Conservation (phyloP, 2,797 vertebrate genomes). For the Myiotriccus ornatus region DNA sequence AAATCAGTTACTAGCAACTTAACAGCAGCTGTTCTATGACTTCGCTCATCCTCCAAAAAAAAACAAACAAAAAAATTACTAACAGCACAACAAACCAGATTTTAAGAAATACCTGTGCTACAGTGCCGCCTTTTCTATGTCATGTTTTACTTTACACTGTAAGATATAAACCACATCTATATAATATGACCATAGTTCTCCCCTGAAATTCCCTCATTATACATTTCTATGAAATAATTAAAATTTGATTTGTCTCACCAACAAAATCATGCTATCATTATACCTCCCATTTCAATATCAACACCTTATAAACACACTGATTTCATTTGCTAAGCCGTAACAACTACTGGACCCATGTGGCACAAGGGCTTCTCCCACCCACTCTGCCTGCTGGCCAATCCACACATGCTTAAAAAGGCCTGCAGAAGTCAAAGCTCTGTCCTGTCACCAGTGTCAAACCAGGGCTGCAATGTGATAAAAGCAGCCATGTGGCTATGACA, state of each 20-base stretch:
- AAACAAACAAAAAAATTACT: background rate
- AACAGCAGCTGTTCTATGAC: background rate
- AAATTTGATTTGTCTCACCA: background rate
- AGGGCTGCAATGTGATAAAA: background rate
- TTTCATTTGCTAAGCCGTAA: background rate
- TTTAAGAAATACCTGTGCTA: background rate
- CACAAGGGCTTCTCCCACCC: background rate
- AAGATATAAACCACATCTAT: background rate
- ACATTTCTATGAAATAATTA: background rate
- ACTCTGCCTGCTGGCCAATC: background rate
- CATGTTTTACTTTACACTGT: background rate
- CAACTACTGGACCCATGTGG: rapidly evolving
- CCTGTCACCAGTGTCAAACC: background rate
- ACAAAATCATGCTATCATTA: background rate
- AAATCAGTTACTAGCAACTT: background rate
- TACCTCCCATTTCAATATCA: background rate
- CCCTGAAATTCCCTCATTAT: background rate
- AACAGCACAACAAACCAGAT: background rate
- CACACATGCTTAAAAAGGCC: background rate
- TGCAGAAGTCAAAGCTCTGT: background rate
- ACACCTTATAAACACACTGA: background rate
- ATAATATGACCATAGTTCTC: background rate
- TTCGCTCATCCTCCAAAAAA: background rate
- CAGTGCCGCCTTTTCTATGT: background rate
- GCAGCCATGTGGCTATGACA: background rate